A percentile compares a stretch with the other conserved stretches of the same genome.
Conservation (phyloP, 2,888 invertebrate species). For the Agrotis puta region DNA sequence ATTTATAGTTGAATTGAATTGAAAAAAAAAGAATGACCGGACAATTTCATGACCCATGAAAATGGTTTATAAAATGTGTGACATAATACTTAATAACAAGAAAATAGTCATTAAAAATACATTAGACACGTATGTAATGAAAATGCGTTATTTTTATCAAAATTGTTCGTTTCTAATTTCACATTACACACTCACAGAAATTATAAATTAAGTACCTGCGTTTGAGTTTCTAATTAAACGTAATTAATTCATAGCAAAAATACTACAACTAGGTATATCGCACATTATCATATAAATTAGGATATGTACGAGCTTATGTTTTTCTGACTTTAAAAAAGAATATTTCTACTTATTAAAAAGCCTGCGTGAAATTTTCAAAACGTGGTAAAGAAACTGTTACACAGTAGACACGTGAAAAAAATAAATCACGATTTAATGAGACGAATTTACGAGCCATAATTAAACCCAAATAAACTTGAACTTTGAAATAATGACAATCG, state of each 20-base stretch:
- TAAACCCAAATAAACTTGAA: constrained; percentile 32
- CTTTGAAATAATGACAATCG: constrained; percentile 30
- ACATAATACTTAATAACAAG: background rate
- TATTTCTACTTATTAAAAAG: background rate
- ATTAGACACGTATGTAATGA: constrained; percentile 5
- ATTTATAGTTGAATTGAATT: too few species aligned
- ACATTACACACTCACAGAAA: background rate
- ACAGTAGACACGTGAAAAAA: background rate
- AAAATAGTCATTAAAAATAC: constrained; percentile 12
- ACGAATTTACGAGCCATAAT: background rate
- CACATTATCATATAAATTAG: too few species aligned
- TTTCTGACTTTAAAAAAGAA: background rate
- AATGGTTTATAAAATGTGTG: constrained; percentile 11
- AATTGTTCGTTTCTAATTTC: background rate
- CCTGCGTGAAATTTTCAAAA: background rate
- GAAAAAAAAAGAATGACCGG: constrained; percentile 38
- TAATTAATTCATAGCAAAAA: too few species aligned
- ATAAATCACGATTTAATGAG: constrained; percentile 1
- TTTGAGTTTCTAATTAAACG: background rate
- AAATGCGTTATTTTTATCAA: background rate
- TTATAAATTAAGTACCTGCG: background rate
- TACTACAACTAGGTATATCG: too few species aligned
- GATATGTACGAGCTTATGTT: background rate
- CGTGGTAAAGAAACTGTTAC: too few species aligned
- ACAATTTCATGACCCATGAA: constrained; percentile 16